Evolutionary conservation across 2,888 invertebrate genomes (phyloP), one percentile per base, ranked within the genome.

Genomic region (Andrena bicolor): DNA sequence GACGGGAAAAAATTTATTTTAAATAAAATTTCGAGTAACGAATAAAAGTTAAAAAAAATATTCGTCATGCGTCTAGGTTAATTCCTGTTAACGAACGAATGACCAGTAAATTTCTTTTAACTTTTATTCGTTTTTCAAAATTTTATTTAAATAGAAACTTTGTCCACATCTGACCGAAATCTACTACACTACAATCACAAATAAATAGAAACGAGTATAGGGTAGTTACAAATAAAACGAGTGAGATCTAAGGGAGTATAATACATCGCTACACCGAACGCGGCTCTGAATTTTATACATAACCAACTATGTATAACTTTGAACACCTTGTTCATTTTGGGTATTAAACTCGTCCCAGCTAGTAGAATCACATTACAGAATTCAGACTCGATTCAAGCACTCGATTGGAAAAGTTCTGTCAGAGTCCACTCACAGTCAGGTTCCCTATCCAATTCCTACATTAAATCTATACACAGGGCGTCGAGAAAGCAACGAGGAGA

Each of bases 381-480:
- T 35, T 35, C 48, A 41, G 20, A 10, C n/a, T 64, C 71, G 32
- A 49, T 60, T 26, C n/a, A 30, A 58, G 20, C 51, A 16, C 10
- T 74, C 56, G 32, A 63, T 61, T 35, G 23, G 10, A 28, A 64
- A 53, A 10, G 20, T 28, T 75, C 10, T 35, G n/a, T 53, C 48
- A 49, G 35, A 76, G n/a, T 26, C 20, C 32, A 16, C 26, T 68
- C 49, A 23, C 26, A 16, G 41, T 51, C 26, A n/a, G 16, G 23
- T 28, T 63, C 49, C 32, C 51, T 69, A 53, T 53, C 51, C 41
- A 70, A 80, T 76, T 83, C 63, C 79, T 82, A 82, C 80, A 82
- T 86, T 76, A 80, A 77, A 83, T 80, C 83, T 85, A 83, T 87
- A 85, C 82, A 82, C 85, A 66, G 76, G 28, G 32, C 23, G 23